Conservation (phyloP, 2,113 vertebrate species). For the Neogale vison region DNA sequence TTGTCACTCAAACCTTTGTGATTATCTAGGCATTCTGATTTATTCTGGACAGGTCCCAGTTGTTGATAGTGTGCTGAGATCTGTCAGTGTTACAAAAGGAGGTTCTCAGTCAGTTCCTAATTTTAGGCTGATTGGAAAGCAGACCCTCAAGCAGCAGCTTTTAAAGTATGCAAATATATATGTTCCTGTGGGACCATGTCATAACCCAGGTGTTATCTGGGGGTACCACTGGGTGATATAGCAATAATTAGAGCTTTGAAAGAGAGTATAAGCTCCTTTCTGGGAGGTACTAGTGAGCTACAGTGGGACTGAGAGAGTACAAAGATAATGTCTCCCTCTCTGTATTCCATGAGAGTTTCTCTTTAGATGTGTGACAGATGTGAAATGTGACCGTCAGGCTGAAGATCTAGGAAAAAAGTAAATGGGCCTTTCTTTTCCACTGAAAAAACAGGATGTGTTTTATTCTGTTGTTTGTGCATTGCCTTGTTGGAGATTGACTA, state of each 20-base stretch:
- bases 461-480: not conserved
- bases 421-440: not conserved
- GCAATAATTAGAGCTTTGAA: not conserved
- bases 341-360: not conserved
- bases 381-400: not conserved
- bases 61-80: not conserved
- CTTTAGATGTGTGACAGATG: not conserved
- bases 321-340: not conserved
- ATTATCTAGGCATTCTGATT: not conserved
- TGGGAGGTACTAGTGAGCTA: not conserved
- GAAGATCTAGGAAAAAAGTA: not conserved
- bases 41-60: not conserved
- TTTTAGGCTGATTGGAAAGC: not conserved
- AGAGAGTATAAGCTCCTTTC: not conserved
- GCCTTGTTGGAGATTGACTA: not conserved
- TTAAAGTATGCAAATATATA: not conserved
- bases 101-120: not conserved
- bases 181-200: not conserved
- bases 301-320: not conserved
- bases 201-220: not conserved
- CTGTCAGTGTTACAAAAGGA: not conserved
- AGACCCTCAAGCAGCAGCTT: not conserved
- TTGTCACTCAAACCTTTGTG: not conserved
- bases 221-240: not conserved
- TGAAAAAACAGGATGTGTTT: not conserved